Conservation (phyloP, 2,113 vertebrate species). For the Trichechus manatus region DNA sequence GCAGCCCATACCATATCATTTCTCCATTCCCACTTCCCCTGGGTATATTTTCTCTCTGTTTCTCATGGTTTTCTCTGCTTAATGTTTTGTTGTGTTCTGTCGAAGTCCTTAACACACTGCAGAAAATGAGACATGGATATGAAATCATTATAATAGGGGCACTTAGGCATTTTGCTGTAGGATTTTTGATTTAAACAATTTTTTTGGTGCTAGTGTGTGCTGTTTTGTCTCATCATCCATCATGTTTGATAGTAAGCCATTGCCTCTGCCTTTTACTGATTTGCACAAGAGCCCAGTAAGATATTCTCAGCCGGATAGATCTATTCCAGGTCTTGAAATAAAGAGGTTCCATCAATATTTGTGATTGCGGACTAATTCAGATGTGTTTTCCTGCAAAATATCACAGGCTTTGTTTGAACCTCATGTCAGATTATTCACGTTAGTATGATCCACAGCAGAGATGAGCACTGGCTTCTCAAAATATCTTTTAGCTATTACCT, state of each 20-base stretch:
- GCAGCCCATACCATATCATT: fast-evolving
- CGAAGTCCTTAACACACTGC: conserved; percentile 51
- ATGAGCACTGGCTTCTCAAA: conserved; percentile 74
- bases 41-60: conserved; percentile 53
- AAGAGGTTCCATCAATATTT: conserved; percentile 82
- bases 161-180: conserved; percentile 73
- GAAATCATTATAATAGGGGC: conserved; percentile 77
- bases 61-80: conserved; percentile 62
- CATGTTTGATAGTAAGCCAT: conserved; percentile 74
- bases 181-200: conserved; percentile 78
- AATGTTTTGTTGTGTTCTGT: conserved; percentile 69
- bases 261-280: conserved; percentile 75
- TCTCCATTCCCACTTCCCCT: neutral
- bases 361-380: conserved; percentile 81
- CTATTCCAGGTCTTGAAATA: conserved; percentile 79
- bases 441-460: conserved; percentile 70
- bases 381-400: conserved; percentile 75
- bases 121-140: conserved; percentile 77
- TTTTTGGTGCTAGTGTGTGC: conserved; percentile 63
- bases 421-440: conserved; percentile 76
- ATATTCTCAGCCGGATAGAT: conserved; percentile 76
- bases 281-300: conserved; percentile 73
- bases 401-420: conserved; percentile 77
- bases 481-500: conserved; percentile 83
- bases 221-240: conserved; percentile 77